Percentiles rank a stretch among this genome's conserved stretches.
These are phyloP conservation scores for Callipepla californica DNA, from an alignment of 2,113 vertebrate genomes.

Conservation along the genomic window DNA sequence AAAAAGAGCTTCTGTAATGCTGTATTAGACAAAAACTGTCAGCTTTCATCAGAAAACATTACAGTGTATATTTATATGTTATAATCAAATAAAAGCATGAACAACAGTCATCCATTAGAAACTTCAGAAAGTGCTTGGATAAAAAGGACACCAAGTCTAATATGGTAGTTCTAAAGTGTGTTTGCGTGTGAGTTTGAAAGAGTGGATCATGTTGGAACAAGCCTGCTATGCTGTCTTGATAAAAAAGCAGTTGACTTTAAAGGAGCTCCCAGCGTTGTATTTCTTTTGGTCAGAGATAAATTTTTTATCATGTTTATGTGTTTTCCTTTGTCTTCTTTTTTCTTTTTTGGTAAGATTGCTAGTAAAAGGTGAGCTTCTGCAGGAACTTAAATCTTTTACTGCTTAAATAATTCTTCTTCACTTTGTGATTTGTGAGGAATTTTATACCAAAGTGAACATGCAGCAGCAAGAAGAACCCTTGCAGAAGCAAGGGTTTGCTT, in stretches of 20 bases:
- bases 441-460: neutral
- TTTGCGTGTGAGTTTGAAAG: neutral
- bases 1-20: neutral
- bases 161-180: neutral
- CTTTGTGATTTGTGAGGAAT: neutral
- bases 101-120: neutral
- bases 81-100: constrained; percentile 33
- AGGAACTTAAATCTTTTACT: neutral
- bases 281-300: neutral
- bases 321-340: neutral
- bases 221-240: neutral
- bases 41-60: constrained; percentile 30
- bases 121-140: neutral
- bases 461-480: neutral
- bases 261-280: neutral
- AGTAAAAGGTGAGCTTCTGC: neutral
- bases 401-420: neutral
- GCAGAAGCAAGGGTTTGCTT: neutral
- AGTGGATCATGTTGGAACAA: neutral
- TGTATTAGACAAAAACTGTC: constrained; percentile 36
- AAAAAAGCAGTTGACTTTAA: neutral
- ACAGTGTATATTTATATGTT: neutral
- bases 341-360: neutral
- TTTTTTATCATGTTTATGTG: neutral
- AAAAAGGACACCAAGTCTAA: neutral